Base-by-base conservation (phyloP, 2,113 vertebrate species). In the Pangasianodon hypophthalmus region DNA sequence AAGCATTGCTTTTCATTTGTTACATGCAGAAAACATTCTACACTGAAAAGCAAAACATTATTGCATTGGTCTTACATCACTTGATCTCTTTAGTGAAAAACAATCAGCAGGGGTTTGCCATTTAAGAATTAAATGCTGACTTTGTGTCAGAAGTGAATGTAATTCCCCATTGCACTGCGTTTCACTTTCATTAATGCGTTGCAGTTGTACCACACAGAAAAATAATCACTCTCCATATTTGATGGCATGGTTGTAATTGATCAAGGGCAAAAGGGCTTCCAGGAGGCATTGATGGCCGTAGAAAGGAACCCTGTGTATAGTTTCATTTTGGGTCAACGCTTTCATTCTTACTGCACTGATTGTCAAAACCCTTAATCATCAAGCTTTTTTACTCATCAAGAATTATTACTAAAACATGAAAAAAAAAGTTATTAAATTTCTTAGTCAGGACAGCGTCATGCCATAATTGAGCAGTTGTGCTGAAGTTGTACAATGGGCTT, bases 91-190 rank as follows among this genome's bases (percentile, higher is more conserved):
- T 13, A 18, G 26, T 9, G 50, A 32, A 54, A 52, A 81, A n/a
- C 32, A 32, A 81, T 81, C 79, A 81, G 50, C 79, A 81, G 50
- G 79, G 50, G 79, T 19, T 81, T 81, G 79, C 50, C 79, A 54
- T 50, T 54, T 18, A 54, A 19, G 18, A 81, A 81, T 54, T 16
- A 81, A 81, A 81, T 81, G 79, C 79, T 81, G 79, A 80, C 48
- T 52, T 81, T 0, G 6, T 52, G 79, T 52, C 79, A 79, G 44
- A 54, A 82, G 14, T 82, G 14, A 82, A 54, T 52, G 50, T 82
- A 82, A 56, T 82, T 82, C 29, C 79, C 50, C 79, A n/a, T 8
- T 54, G n/a, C 6, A 37, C 1, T 54, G 50, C 0, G 9, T 54
- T 82, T 82, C 50, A 82, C 79, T 82, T 82, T 82, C 50, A 56